These are phyloP conservation scores for Delphinus delphis DNA, from an alignment of 2,113 vertebrate species.

Conservation along the genomic window DNA sequence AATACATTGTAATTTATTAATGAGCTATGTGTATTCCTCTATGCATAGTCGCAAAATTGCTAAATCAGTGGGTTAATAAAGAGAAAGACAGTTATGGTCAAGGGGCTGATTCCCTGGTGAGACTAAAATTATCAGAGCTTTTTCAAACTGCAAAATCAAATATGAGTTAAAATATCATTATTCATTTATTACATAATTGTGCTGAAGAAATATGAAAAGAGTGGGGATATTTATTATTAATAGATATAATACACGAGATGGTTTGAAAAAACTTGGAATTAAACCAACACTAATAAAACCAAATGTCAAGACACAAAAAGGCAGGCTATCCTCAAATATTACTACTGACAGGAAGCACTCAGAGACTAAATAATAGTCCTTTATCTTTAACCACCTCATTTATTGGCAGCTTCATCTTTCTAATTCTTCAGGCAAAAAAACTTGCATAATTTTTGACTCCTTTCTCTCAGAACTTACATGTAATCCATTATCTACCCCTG, in stretches of 20 bases:
- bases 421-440: background rate
- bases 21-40: background rate
- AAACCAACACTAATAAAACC: constrained; percentile 6
- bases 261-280: background rate
- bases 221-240: constrained; percentile 53
- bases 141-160: constrained; percentile 33
- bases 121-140: constrained; percentile 21
- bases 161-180: constrained; percentile 9
- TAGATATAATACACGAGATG: background rate
- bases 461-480: background rate
- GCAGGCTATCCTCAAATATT: background rate
- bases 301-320: constrained; percentile 11
- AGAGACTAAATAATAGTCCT: background rate
- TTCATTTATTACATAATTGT: constrained; percentile 47
- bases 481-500: background rate
- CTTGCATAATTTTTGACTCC: background rate
- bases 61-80: constrained; percentile 31
- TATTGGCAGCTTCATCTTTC: background rate
- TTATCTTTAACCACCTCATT: background rate
- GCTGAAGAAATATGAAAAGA: constrained; percentile 15
- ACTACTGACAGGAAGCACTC: background rate
- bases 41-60: constrained; percentile 12
- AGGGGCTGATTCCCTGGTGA: background rate
- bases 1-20: background rate
- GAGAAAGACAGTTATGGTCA: background rate